Evolutionary conservation across 1,140 invertebrate genomes (phyloP), one percentile per base, ranked within the genome.

Genomic region (Bemisia tabaci): DNA sequence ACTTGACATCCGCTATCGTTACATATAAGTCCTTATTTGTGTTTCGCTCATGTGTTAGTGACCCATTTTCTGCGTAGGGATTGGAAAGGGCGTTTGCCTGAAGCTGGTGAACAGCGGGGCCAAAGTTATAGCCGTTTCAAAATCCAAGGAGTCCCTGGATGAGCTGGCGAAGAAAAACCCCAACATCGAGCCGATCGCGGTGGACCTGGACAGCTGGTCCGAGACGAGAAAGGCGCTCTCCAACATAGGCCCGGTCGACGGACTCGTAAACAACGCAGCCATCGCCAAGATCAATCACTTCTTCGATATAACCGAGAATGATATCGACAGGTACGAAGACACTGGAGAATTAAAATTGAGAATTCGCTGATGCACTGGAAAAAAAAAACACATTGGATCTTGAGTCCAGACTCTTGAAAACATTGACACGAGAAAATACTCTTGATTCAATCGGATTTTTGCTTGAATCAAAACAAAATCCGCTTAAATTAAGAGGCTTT

Each of bases 231-330:
- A 81, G 67, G 80, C 79, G 0, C 70, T 92, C 0, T 69, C 81
- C 68, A 73, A 70, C 26, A 69, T 84, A n/a, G 79, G 80, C 12
- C 81, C 81, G 0, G 79, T 94, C 22, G 86, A 94, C 78, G 79
- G 89, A 1, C 74, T 94, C 5, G 89, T 94, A 0, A 95, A 95
- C 74, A 95, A 93, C 81, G 92, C 92, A 0, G 88, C 80, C 1
- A 74, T 88, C 12, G 83, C 82, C 12, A 75, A 75, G 59, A 76
- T 87, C 0, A 79, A 80, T 62, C 78, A 83, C 2, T 87, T 94
- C 71, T 76, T 87, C 0, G 79, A 89, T 60, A 77, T 86, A 2
- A 85, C 79, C 5, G 79, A 84, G 63, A 78, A 87, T 65, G 82
- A 84, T 68, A 83, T 92, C 70, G 89, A 95, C 75, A 74, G 78